Evolutionary conservation across 1,140 invertebrate species (phyloP).

Genomic region (Cephus cinctus): DNA sequence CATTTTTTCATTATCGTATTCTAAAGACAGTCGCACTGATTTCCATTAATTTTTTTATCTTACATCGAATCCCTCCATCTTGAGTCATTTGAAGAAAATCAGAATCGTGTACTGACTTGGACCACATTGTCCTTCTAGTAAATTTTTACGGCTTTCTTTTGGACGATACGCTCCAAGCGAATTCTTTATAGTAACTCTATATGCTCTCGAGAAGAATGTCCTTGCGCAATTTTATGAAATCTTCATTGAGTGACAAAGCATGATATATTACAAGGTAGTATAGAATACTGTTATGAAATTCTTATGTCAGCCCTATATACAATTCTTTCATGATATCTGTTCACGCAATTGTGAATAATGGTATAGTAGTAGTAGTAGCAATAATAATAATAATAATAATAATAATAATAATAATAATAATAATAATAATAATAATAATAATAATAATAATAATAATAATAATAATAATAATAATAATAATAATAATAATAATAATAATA

Average conservation of each 20-base stretch:
- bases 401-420: too few relatives aligned
- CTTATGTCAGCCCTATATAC: slow-evolving; percentile 38
- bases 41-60: not conserved
- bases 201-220: not conserved
- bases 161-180: not conserved
- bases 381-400: not conserved
- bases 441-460: too few relatives aligned
- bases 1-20: not conserved
- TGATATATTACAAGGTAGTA: slow-evolving; percentile 33
- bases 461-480: too few relatives aligned
- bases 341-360: slow-evolving; percentile 31
- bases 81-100: slow-evolving; percentile 1
- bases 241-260: slow-evolving; percentile 31
- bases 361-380: too few relatives aligned
- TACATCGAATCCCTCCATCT: not conserved
- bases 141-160: not conserved
- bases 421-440: too few relatives aligned
- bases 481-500: too few relatives aligned
- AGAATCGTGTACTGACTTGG: slow-evolving; percentile 1
- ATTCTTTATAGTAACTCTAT: not conserved
- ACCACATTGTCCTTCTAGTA: slow-evolving; percentile 6
- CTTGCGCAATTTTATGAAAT: not conserved
- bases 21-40: not conserved
- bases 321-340: slow-evolving; percentile 30
- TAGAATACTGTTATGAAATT: slow-evolving; percentile 35